Evolutionary conservation across 2,888 invertebrate species (phyloP).

Genomic region (Drosophila nr. perissopoda): DNA sequence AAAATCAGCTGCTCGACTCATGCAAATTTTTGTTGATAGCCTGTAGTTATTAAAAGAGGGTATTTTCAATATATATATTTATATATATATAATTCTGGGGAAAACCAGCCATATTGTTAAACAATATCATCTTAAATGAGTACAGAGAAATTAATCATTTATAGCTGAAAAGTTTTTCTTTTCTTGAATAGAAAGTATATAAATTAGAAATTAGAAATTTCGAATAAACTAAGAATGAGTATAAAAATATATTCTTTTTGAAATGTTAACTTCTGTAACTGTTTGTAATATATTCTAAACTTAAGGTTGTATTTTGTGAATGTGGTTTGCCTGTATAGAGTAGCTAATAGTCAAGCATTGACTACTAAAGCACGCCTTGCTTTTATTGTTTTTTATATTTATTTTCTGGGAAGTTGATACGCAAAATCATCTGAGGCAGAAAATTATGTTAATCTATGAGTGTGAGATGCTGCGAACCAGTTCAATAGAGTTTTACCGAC

Average conservation of each 20-base stretch:
- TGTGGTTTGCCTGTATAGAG: background rate
- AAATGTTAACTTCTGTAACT: background rate
- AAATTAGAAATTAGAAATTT: background rate
- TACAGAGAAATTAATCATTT: background rate
- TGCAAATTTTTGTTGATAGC: slow-evolving; percentile 31
- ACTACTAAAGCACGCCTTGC: background rate
- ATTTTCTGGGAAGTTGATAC: slow-evolving; percentile 49
- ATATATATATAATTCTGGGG: background rate
- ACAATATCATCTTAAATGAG: background rate
- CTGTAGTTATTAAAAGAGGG: background rate
- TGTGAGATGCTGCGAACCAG: slow-evolving; percentile 55
- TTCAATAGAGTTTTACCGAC: slow-evolving; percentile 68
- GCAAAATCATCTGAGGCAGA: slow-evolving; percentile 52
- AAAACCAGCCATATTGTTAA: background rate
- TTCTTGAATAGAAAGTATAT: background rate
- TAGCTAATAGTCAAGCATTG: background rate
- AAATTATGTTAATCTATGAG: slow-evolving; percentile 57
- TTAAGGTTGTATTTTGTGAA: background rate
- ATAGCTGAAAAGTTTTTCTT: background rate
- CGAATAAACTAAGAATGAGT: background rate
- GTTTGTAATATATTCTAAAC: background rate
- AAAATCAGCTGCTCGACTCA: slow-evolving; percentile 49
- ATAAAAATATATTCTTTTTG: background rate
- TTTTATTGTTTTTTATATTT: slow-evolving; percentile 4
- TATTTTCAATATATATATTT: background rate